Base-by-base conservation (phyloP, 1,140 invertebrate species). In the Argopecten irradians region DNA sequence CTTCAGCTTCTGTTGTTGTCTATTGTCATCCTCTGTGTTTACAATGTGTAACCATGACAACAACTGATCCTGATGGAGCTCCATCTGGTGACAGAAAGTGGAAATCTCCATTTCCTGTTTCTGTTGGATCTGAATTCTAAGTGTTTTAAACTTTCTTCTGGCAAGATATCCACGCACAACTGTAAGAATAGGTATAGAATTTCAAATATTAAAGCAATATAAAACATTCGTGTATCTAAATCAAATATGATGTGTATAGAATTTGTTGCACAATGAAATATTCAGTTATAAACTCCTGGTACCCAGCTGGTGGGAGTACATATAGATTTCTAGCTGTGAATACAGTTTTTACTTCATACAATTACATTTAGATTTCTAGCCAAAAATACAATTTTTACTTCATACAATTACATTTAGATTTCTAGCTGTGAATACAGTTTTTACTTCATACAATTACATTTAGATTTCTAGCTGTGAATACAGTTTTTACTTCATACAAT, bases 41-140 rank as follows among this genome's bases (percentile, higher is more conserved):
- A 28, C 28, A 28, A 28, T 16, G n/a, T 82, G 39, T 71, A 88
- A 55, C 84, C 83, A 88, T 46, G 83, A 82, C 33, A 84, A 55
- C 9, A 88, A 36, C 19, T 85, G 43, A 41, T 88, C 84, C 34
- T 88, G 88, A 32, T 86, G 35, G 28, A 85, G 46, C 0, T 34
- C 34, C 84, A 88, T 82, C 55, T 86, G 84, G 84, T 82, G 55
- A 33, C 84, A 85, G 33, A 88, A 86, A 22, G 55, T 82, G 35
- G 71, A n/a, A n/a, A 88, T 39, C 19, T 88, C 46, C 39, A 34
- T 85, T 34, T 83, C 84, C 36, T 71, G 55, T 71, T 88, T 86
- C 55, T 82, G 32, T 19, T 86, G 34, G 13, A 34, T 87, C n/a
- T 82, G 34, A 11, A 34, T 35, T 34, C n/a, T 82, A 11, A 7